Conservation (phyloP, 1,140 invertebrate species). For the Leptoteleia sp. region DNA sequence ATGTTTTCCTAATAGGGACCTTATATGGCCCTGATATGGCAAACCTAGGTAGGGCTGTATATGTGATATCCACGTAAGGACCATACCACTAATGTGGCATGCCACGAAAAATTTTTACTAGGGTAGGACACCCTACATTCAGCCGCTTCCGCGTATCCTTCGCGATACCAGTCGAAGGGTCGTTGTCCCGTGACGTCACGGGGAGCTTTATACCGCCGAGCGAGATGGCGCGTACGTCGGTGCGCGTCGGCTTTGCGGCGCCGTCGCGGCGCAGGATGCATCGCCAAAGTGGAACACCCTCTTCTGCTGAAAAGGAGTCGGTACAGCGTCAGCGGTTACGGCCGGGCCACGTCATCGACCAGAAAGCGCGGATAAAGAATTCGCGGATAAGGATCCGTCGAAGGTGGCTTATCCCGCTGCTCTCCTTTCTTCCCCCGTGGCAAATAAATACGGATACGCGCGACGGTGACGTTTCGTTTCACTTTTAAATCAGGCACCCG, state of each 20-base stretch:
- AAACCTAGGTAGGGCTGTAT: too few species aligned
- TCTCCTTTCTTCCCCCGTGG: constrained; percentile 1
- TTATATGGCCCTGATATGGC: too few species aligned
- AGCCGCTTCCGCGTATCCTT: constrained; percentile 7
- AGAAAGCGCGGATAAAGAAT: constrained; percentile 19
- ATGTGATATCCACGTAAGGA: too few species aligned
- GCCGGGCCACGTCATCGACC: constrained; percentile 65
- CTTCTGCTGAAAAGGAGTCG: constrained; percentile 16
- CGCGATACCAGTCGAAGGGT: constrained; percentile 53
- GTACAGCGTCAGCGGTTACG: constrained; percentile 24
- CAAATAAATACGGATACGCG: not conserved
- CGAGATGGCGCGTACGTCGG: constrained; percentile 41
- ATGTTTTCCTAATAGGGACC: too few species aligned
- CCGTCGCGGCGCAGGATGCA: constrained; percentile 21
- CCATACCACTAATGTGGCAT: too few species aligned
- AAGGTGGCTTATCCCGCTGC: constrained; percentile 9
- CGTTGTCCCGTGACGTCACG: constrained; percentile 66
- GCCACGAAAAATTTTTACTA: too few species aligned
- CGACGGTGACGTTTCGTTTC: not conserved
- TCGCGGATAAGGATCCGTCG: not conserved
- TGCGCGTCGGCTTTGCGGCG: constrained; percentile 32
- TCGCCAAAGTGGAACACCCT: constrained; percentile 26
- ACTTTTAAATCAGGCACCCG: too few species aligned
- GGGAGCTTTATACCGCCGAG: constrained; percentile 41
- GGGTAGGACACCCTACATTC: constrained; percentile 33